Conservation (phyloP, 2,888 invertebrate genomes). For the Heliconius aoede region DNA sequence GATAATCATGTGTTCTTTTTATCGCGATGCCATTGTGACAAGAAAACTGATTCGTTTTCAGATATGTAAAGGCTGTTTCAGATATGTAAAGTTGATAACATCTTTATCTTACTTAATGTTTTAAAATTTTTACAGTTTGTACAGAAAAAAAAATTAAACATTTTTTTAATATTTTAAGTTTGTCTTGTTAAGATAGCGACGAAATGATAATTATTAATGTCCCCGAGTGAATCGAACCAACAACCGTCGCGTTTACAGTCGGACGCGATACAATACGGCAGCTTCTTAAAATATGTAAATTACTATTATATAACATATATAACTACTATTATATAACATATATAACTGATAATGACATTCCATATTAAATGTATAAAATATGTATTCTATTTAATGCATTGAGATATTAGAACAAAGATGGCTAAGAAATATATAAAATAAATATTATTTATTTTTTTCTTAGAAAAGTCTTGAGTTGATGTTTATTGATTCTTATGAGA, state of each 20-base stretch:
- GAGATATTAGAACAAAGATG: slow-evolving; percentile 1
- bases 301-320: too few relatives aligned
- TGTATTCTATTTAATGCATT: neutral
- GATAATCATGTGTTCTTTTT: neutral
- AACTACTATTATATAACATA: too few relatives aligned
- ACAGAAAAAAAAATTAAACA: neutral
- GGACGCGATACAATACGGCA: neutral
- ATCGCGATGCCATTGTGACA: neutral
- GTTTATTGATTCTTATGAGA: neutral
- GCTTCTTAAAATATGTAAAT: neutral
- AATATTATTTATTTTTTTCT: neutral
- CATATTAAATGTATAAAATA: neutral
- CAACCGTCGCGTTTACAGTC: neutral
- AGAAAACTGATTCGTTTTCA: neutral
- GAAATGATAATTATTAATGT: neutral
- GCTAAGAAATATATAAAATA: neutral
- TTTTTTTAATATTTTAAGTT: too few relatives aligned
- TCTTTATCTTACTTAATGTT: neutral
- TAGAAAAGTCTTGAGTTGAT: neutral
- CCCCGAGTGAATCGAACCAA: neutral
- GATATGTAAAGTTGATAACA: neutral
- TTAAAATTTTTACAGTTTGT: neutral
- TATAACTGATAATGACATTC: neutral
- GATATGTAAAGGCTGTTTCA: neutral
- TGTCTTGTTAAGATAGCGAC: neutral